A percentile compares a stretch with the other conserved stretches of the same genome.
These are phyloP conservation scores for Aphidoletes aphidimyza DNA, from an alignment of 2,888 invertebrate genomes.

Conservation along the genomic window DNA sequence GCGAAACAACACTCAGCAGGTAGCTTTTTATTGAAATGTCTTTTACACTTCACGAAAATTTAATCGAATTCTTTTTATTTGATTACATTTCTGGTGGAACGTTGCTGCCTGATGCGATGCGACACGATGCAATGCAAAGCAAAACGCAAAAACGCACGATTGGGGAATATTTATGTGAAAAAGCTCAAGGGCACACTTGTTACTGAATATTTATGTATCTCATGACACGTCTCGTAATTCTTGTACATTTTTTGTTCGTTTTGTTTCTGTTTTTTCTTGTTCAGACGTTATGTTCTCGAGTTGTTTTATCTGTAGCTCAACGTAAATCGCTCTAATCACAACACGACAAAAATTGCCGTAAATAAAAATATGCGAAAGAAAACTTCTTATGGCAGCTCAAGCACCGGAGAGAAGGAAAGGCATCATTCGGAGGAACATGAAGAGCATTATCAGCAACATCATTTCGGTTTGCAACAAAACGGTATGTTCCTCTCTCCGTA, in stretches of 20 bases:
- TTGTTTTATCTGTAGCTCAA: neutral
- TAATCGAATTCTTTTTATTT: slow-evolving; percentile 24
- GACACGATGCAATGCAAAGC: neutral
- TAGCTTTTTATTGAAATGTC: slow-evolving; percentile 7
- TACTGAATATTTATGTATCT: slow-evolving; percentile 21
- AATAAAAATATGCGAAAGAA: neutral
- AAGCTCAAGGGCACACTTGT: slow-evolving; percentile 46
- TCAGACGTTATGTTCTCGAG: neutral
- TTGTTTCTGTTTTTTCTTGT: neutral
- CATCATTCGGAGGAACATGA: neutral
- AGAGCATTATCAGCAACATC: neutral
- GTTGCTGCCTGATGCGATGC: neutral
- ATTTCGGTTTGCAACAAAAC: neutral
- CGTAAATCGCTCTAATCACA: slow-evolving; percentile 17
- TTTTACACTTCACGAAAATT: slow-evolving; percentile 14
- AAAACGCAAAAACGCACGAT: neutral
- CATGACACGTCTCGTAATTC: slow-evolving; percentile 17
- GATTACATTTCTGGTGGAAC: neutral
- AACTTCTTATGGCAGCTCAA: neutral
- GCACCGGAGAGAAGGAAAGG: neutral
- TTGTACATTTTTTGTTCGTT: neutral
- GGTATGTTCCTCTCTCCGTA: neutral
- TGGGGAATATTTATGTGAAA: neutral
- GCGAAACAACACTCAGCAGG: neutral
- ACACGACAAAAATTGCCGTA: neutral